Evolutionary conservation across 2,888 invertebrate genomes (phyloP).

Genomic region (Ophraella communa): DNA sequence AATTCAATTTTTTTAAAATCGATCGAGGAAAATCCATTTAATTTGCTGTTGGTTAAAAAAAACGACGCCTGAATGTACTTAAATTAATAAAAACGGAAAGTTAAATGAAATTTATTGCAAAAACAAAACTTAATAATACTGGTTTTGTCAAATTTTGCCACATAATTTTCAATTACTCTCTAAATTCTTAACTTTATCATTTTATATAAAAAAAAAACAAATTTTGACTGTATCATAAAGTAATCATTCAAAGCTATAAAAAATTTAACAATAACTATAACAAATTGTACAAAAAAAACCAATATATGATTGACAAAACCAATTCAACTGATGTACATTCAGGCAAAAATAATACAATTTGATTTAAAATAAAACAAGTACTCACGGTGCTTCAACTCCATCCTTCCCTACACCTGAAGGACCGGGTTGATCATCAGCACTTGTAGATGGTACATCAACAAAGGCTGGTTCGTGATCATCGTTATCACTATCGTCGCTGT

Average conservation of each 20-base stretch:
- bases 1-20: background rate
- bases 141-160: slow-evolving; percentile 24
- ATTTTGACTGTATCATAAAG: background rate
- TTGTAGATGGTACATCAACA: slow-evolving; percentile 52
- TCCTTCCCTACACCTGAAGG: slow-evolving; percentile 58
- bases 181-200: background rate
- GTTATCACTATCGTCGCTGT: slow-evolving; percentile 52
- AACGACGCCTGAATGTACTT: slow-evolving; percentile 33
- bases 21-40: slow-evolving; percentile 16
- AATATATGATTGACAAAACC: slow-evolving; percentile 32
- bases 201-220: background rate
- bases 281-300: slow-evolving; percentile 4
- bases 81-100: slow-evolving; percentile 6
- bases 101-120: background rate
- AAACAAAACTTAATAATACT: slow-evolving; percentile 7
- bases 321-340: slow-evolving; percentile 40
- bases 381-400: slow-evolving; percentile 58
- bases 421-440: slow-evolving; percentile 57
- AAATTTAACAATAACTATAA: slow-evolving; percentile 5
- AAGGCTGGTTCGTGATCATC: slow-evolving; percentile 51
- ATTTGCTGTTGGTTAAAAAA: slow-evolving; percentile 28
- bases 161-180: background rate
- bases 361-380: slow-evolving; percentile 51
- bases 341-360: slow-evolving; percentile 34
- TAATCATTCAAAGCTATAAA: background rate